Evolutionary conservation across 2,888 invertebrate genomes (phyloP).

Genomic region (Hirtodrosophila duncani): DNA sequence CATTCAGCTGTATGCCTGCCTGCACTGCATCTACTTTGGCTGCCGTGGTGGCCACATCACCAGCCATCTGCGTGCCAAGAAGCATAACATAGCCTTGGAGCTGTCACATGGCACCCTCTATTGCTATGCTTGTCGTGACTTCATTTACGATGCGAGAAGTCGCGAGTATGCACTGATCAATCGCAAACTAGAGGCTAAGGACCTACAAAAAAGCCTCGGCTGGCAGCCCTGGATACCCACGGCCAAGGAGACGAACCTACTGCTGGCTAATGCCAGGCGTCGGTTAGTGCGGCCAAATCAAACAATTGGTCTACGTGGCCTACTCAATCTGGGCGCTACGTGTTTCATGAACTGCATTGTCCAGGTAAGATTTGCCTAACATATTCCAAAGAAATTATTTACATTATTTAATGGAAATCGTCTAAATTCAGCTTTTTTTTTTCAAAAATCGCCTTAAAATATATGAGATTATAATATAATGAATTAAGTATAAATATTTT

Average conservation of each 20-base stretch:
- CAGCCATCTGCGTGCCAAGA: slow-evolving; percentile 88
- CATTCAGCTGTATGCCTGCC: slow-evolving; percentile 89
- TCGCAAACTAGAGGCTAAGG: slow-evolving; percentile 81
- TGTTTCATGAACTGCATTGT: slow-evolving; percentile 99
- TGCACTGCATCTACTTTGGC: slow-evolving; percentile 95
- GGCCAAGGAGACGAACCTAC: slow-evolving; percentile 86
- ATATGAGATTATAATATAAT: too few relatives aligned
- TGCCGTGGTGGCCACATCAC: slow-evolving; percentile 93
- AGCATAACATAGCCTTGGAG: slow-evolving; percentile 92
- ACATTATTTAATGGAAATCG: background rate
- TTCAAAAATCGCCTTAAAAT: too few relatives aligned
- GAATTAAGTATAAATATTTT: too few relatives aligned
- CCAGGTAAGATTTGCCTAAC: slow-evolving; percentile 80
- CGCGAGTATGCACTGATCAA: slow-evolving; percentile 81
- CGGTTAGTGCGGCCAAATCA: slow-evolving; percentile 89
- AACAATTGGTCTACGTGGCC: slow-evolving; percentile 92
- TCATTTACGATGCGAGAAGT: slow-evolving; percentile 90
- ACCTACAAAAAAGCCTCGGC: slow-evolving; percentile 81
- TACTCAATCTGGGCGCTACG: slow-evolving; percentile 97
- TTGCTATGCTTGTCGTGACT: slow-evolving; percentile 94
- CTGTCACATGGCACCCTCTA: slow-evolving; percentile 92
- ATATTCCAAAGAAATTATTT: background rate
- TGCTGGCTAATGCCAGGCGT: slow-evolving; percentile 87
- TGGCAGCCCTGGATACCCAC: slow-evolving; percentile 90
- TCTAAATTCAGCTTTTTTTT: background rate